Conservation (phyloP, 2,797 vertebrate genomes). For the Artibeus lituratus region DNA sequence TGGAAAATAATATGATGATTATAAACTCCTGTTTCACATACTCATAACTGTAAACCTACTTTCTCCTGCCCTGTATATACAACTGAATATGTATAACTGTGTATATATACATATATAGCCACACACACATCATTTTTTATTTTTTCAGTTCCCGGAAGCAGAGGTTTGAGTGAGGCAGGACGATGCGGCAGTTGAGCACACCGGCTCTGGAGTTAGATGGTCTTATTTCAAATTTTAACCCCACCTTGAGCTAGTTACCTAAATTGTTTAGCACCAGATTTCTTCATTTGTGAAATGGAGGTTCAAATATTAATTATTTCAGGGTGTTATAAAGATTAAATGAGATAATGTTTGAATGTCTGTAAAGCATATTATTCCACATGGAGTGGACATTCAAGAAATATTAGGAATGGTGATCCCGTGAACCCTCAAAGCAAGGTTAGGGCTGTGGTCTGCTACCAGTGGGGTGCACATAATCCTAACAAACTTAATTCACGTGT, state of each 20-base stretch:
- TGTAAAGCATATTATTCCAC: not conserved
- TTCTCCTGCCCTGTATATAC: not conserved
- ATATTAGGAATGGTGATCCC: not conserved
- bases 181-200: not conserved
- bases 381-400: not conserved
- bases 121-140: not conserved
- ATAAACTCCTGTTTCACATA: no score
- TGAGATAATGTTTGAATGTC: not conserved
- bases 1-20: no score
- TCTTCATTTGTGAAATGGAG: not conserved
- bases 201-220: not conserved
- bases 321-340: not conserved
- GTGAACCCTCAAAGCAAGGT: slow-evolving; percentile 3
- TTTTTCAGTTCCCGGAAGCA: not conserved
- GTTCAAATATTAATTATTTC: not conserved
- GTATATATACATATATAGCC: not conserved
- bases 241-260: not conserved
- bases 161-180: not conserved
- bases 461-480: not conserved
- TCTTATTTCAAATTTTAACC: not conserved
- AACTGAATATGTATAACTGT: not conserved
- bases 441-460: not conserved
- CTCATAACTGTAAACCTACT: no score
- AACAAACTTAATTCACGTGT: not conserved
- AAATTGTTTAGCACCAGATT: not conserved